Percentiles rank a stretch among this genome's conserved stretches.
phyloP scores from a whole-genome alignment of 1,140 invertebrate species.

The Diachasma alloeum region DNA sequence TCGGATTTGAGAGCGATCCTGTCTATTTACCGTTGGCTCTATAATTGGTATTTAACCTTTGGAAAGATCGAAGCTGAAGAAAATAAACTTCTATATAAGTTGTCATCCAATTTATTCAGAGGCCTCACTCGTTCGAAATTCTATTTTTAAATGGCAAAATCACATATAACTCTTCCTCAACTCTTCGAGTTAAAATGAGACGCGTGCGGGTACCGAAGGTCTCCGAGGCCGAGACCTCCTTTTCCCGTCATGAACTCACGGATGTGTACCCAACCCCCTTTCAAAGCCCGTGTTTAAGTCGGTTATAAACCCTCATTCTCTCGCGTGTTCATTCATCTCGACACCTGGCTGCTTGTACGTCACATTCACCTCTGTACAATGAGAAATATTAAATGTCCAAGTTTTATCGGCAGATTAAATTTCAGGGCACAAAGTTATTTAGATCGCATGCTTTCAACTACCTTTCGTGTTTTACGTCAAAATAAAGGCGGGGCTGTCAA shows the following conservation, averaged over 20 bases:
- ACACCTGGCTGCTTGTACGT: neutral
- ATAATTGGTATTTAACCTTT: slow-evolving; percentile 57
- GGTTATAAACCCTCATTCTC: neutral
- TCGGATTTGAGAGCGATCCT: neutral
- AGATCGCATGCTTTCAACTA: neutral
- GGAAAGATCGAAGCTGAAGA: slow-evolving; percentile 2
- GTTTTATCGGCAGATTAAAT: neutral
- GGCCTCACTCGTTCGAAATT: neutral
- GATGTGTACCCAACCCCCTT: neutral
- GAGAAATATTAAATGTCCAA: neutral
- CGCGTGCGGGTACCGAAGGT: slow-evolving; percentile 13
- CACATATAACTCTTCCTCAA: slow-evolving; percentile 9
- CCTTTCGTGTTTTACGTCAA: too few relatives aligned
- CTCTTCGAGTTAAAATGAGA: slow-evolving; percentile 14
- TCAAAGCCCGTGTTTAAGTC: neutral
- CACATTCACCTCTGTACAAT: neutral
- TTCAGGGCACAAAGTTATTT: neutral
- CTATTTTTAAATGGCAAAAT: slow-evolving; percentile 18
- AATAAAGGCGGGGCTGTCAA: too few relatives aligned
- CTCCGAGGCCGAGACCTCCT: slow-evolving; percentile 17
- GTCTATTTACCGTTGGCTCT: slow-evolving; percentile 29
- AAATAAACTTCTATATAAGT: slow-evolving; percentile 3
- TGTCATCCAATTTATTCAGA: slow-evolving; percentile 13
- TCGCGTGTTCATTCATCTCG: slow-evolving; percentile 4
- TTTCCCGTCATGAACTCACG: neutral